Percentiles rank a stretch among this genome's conserved stretches.
Evolutionary conservation across 2,888 invertebrate species (phyloP).

Genomic region (Nebria brevicollis): DNA sequence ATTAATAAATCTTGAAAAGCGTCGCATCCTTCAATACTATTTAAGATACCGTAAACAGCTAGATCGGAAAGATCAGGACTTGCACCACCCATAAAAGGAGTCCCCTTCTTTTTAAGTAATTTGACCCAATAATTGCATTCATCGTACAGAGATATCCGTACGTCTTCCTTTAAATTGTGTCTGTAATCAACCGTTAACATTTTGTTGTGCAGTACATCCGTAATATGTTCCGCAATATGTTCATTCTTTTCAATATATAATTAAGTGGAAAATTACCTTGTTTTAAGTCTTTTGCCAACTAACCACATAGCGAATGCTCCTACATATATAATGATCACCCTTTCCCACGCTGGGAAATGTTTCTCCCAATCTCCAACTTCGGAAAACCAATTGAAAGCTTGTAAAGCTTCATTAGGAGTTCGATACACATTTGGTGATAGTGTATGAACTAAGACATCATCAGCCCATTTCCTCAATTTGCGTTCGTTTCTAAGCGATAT

Average conservation of each 20-base stretch:
- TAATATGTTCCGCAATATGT: too few relatives aligned
- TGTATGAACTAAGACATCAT: constrained; percentile 88
- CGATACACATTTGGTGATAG: constrained; percentile 98
- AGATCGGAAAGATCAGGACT: constrained; percentile 93
- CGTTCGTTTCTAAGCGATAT: constrained; percentile 80
- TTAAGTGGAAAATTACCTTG: constrained; percentile 66
- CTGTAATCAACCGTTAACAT: constrained; percentile 62
- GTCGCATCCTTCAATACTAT: constrained; percentile 91
- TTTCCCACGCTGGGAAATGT: constrained; percentile 88
- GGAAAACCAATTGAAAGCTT: constrained; percentile 95
- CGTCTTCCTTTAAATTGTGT: constrained; percentile 87
- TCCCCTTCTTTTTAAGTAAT: constrained; percentile 75
- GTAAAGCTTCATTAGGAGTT: constrained; percentile 82
- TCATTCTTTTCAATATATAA: not conserved
- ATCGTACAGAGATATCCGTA: constrained; percentile 88
- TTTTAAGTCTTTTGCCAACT: constrained; percentile 88
- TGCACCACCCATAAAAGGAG: constrained; percentile 85
- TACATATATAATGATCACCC: constrained; percentile 86
- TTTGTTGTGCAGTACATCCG: too few relatives aligned
- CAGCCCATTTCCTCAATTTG: constrained; percentile 96
- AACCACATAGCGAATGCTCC: constrained; percentile 95
- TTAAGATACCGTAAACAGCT: constrained; percentile 88
- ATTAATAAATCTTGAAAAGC: constrained; percentile 85
- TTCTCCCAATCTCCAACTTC: constrained; percentile 92
- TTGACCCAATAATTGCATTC: constrained; percentile 84